A percentile compares a stretch with the other conserved stretches of the same genome.
These are phyloP conservation scores for Cephus rjabovi DNA, from an alignment of 2,888 invertebrate genomes.

Conservation along the genomic window DNA sequence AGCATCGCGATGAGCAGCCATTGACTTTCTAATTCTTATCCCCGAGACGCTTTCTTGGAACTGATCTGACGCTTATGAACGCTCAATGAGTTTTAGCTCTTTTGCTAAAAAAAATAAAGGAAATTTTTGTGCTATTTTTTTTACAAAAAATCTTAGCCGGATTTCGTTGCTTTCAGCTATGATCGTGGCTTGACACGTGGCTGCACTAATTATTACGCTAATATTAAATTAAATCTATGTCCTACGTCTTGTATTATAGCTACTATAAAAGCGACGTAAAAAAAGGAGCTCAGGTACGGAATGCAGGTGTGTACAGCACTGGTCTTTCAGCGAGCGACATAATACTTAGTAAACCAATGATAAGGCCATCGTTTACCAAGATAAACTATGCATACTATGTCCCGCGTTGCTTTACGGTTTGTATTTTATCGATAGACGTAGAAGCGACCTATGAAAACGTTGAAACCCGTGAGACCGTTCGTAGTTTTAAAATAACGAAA, in stretches of 20 bases:
- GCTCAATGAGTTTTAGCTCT: background rate
- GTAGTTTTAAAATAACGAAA: background rate
- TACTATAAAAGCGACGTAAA: background rate
- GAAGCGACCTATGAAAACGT: background rate
- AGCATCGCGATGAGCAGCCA: background rate
- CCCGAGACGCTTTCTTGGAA: background rate
- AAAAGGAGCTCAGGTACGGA: background rate
- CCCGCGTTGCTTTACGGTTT: background rate
- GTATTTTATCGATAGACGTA: background rate
- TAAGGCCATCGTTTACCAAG: conserved; percentile 44
- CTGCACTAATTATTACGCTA: background rate
- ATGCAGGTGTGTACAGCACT: conserved; percentile 3
- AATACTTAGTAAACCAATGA: conserved; percentile 45
- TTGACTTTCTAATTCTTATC: background rate
- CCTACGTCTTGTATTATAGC: background rate
- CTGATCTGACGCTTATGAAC: background rate
- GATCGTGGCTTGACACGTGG: background rate
- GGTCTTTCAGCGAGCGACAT: conserved; percentile 17
- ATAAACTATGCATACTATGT: conserved; percentile 37
- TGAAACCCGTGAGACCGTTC: background rate
- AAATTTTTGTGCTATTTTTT: background rate
- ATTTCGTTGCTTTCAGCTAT: too few species aligned
- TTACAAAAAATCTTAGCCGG: background rate
- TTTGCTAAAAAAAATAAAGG: background rate
- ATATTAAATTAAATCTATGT: background rate